Conservation (phyloP, 2,797 vertebrate species). For the Vultur gryphus region DNA sequence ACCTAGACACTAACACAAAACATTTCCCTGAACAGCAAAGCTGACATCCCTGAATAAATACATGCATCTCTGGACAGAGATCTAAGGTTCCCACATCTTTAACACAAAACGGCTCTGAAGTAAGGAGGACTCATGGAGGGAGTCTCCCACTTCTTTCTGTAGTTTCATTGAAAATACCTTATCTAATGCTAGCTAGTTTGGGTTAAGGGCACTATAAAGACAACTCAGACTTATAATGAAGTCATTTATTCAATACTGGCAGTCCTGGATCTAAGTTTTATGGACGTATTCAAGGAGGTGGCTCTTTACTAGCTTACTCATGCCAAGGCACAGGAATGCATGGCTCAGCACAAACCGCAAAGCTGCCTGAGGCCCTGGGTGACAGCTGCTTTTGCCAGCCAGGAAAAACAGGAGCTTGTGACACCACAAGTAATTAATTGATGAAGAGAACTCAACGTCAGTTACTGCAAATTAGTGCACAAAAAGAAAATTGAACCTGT, state of each 20-base stretch:
- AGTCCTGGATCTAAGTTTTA: accelerated
- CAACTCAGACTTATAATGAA: accelerated
- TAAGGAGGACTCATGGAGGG: accelerated
- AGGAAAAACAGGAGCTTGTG: background rate
- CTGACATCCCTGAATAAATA: background rate
- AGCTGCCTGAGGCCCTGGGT: background rate
- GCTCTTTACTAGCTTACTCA: too few relatives aligned
- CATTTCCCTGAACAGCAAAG: too few relatives aligned
- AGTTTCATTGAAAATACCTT: accelerated
- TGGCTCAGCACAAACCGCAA: background rate
- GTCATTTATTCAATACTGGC: too few relatives aligned
- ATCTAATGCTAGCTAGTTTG: too few relatives aligned
- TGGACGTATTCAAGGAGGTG: accelerated
- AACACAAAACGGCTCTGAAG: background rate
- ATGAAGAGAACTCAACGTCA: accelerated
- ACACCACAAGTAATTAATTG: background rate
- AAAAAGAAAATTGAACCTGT: background rate
- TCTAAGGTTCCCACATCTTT: accelerated
- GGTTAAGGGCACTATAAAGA: background rate
- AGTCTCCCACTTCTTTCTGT: accelerated
- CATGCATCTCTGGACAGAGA: accelerated
- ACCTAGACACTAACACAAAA: background rate
- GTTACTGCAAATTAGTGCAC: accelerated
- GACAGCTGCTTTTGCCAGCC: background rate
- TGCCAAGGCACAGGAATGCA: accelerated